These are phyloP conservation scores for Megalopta genalis DNA, from an alignment of 1,140 invertebrate genomes.

Conservation along the genomic window DNA sequence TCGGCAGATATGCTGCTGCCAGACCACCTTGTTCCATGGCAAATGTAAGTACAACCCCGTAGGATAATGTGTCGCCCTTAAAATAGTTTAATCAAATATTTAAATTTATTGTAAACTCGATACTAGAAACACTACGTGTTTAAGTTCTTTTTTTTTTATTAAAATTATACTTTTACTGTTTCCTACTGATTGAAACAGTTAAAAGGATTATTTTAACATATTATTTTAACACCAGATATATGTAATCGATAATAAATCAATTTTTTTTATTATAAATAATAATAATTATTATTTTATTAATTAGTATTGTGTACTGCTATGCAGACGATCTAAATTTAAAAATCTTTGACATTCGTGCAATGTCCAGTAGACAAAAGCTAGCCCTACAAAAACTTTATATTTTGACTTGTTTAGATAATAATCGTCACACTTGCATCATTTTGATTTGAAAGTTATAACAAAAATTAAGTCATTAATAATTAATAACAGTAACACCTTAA, in stretches of 20 bases:
- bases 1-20: conserved; percentile 82
- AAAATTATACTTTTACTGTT: not conserved
- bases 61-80: not conserved
- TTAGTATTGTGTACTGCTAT: too few relatives aligned
- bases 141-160: not conserved
- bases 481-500: not conserved
- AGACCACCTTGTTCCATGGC: conserved; percentile 85
- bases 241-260: too few relatives aligned
- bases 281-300: too few relatives aligned
- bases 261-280: too few relatives aligned
- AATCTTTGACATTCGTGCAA: too few relatives aligned
- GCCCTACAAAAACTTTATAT: too few relatives aligned
- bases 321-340: too few relatives aligned
- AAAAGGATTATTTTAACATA: too few relatives aligned
- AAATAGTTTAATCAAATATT: not conserved
- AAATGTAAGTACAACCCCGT: conserved; percentile 78
- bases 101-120: not conserved
- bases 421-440: not conserved
- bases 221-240: too few relatives aligned
- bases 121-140: not conserved
- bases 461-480: not conserved
- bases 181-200: not conserved
- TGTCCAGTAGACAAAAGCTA: too few relatives aligned
- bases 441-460: not conserved
- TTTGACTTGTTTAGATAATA: not conserved